These are phyloP conservation scores for Apteryx mantelli DNA, from an alignment of 2,113 vertebrate genomes.

Conservation along the genomic window DNA sequence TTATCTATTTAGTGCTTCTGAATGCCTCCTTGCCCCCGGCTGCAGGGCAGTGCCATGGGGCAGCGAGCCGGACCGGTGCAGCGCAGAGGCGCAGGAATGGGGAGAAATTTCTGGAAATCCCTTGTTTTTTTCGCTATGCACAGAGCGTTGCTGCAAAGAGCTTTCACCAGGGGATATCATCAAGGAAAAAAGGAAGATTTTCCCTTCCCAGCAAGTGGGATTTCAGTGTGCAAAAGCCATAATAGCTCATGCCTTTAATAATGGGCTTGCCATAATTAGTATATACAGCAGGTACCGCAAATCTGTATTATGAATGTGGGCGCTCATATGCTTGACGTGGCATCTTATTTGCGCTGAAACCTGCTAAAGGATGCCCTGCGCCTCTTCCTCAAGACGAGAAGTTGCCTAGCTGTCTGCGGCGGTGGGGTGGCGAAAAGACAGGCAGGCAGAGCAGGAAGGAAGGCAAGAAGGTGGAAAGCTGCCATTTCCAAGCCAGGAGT, in stretches of 20 bases:
- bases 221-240: background rate
- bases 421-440: background rate
- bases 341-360: background rate
- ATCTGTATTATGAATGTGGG: background rate
- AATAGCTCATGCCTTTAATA: background rate
- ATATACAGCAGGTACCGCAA: rapidly evolving
- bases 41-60: background rate
- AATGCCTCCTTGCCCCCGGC: background rate
- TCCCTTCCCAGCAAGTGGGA: background rate
- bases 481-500: background rate
- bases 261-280: background rate
- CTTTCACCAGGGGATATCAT: background rate
- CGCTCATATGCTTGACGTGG: background rate
- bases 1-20: background rate
- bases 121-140: background rate
- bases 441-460: background rate
- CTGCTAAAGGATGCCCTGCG: background rate
- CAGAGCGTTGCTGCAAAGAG: background rate
- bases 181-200: background rate
- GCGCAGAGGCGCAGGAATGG: background rate
- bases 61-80: background rate
- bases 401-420: rapidly evolving
- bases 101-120: background rate
- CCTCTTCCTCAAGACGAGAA: background rate
- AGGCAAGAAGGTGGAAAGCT: background rate